These are phyloP conservation scores for Tupaia tana DNA, from an alignment of 2,113 vertebrate genomes.

Conservation along the genomic window DNA sequence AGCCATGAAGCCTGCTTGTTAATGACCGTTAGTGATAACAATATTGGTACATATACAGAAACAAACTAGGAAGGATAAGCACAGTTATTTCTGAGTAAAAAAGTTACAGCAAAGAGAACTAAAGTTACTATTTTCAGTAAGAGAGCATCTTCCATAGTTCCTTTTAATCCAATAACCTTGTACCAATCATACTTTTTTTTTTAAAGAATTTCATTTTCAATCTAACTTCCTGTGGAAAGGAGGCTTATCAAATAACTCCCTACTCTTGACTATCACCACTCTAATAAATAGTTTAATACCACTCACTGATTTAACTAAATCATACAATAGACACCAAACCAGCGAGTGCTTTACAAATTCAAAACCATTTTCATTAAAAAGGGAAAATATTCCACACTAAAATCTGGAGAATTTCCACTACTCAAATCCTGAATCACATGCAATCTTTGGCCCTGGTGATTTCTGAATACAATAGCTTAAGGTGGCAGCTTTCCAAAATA, in stretches of 20 bases:
- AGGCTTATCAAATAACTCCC: constrained; percentile 48
- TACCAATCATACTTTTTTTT: constrained; percentile 12
- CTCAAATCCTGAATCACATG: constrained; percentile 43
- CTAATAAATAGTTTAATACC: constrained; percentile 48
- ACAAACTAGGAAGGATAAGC: neutral
- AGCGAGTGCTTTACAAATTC: constrained; percentile 13
- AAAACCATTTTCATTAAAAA: constrained; percentile 64
- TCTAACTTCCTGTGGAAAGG: constrained; percentile 38
- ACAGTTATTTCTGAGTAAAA: constrained; percentile 14
- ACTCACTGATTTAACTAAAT: constrained; percentile 14
- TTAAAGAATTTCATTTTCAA: constrained; percentile 55
- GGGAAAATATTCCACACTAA: constrained; percentile 56
- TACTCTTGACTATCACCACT: neutral
- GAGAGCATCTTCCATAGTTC: constrained; percentile 4
- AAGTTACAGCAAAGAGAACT: neutral
- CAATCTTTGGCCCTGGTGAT: constrained; percentile 37
- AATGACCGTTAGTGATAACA: neutral
- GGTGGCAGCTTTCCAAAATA: constrained; percentile 67
- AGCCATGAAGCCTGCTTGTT: neutral
- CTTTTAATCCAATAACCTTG: constrained; percentile 33
- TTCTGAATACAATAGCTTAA: constrained; percentile 60
- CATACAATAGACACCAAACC: neutral
- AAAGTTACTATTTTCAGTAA: constrained; percentile 56
- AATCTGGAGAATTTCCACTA: constrained; percentile 58
- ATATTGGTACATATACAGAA: neutral